phyloP scores from a whole-genome alignment of 2,113 vertebrate species.

The Hepsetus odoe region DNA sequence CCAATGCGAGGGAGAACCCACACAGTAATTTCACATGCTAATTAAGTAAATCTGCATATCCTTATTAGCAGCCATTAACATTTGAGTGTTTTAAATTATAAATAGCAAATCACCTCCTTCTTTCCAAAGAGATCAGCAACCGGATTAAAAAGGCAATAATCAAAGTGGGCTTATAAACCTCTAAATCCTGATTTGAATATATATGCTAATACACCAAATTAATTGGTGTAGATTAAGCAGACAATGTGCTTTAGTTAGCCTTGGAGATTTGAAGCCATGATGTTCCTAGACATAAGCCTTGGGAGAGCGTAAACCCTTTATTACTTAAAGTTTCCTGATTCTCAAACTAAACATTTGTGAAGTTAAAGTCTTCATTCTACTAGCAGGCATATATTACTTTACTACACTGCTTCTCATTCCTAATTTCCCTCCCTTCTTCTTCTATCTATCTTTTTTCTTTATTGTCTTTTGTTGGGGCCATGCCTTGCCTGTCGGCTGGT shows the following conservation, averaged over 20 bases:
- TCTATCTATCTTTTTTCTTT: conserved; percentile 3
- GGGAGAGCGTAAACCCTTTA: background rate
- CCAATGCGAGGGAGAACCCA: background rate
- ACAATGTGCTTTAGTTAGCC: background rate
- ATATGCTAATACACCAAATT: conserved; percentile 28
- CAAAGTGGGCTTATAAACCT: conserved; percentile 11
- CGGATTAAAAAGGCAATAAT: conserved; percentile 30
- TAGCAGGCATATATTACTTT: background rate
- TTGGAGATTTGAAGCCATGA: background rate
- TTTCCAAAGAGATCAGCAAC: conserved; percentile 23
- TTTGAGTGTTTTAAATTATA: conserved; percentile 30
- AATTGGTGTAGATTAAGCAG: conserved; percentile 29
- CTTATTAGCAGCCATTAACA: conserved; percentile 14
- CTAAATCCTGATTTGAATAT: conserved; percentile 32
- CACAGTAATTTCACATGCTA: background rate
- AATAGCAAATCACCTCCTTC: conserved; percentile 22
- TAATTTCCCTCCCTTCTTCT: background rate
- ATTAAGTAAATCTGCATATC: conserved; percentile 21
- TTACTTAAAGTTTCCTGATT: background rate
- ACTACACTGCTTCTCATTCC: background rate
- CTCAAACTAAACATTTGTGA: background rate
- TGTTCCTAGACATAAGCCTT: background rate
- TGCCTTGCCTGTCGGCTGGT: conserved; percentile 3
- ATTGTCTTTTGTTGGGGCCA: background rate
- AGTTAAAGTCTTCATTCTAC: background rate